Percentiles rank a stretch among this genome's conserved stretches.
Conservation (phyloP, 2,888 invertebrate genomes). For the Eristalis tenax region DNA sequence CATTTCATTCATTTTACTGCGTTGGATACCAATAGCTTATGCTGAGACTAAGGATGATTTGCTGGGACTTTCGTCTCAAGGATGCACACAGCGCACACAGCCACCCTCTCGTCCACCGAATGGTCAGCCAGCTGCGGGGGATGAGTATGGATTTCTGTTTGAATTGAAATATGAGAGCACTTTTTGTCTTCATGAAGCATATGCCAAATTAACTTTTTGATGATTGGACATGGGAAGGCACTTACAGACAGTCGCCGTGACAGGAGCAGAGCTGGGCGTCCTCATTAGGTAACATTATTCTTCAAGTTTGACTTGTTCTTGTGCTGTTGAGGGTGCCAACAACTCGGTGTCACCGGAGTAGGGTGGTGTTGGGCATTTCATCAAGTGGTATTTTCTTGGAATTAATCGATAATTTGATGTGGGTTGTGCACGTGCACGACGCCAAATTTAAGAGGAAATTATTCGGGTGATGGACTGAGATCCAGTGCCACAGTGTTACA, state of each 20-base stretch:
- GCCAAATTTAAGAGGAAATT: not conserved
- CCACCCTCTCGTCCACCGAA: too few species aligned
- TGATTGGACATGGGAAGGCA: conserved; percentile 31
- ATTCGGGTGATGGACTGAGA: not conserved
- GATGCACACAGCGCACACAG: not conserved
- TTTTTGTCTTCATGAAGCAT: conserved; percentile 27
- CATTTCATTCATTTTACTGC: conserved; percentile 45
- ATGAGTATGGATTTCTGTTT: not conserved
- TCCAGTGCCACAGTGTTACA: not conserved
- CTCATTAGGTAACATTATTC: not conserved
- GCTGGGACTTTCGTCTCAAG: not conserved
- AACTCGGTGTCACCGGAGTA: not conserved
- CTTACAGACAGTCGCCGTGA: not conserved
- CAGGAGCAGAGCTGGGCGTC: not conserved
- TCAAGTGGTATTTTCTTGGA: not conserved
- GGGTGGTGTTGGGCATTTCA: not conserved
- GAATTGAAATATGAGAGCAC: conserved; percentile 23
- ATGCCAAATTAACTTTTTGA: conserved; percentile 42
- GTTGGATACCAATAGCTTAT: conserved; percentile 5
- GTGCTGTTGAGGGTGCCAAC: not conserved
- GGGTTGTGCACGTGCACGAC: not conserved
- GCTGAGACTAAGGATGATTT: conserved; percentile 23
- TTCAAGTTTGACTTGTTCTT: not conserved
- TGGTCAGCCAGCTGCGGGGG: not conserved
- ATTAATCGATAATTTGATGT: not conserved